These are phyloP conservation scores for Piprites chloris DNA, from an alignment of 2,113 vertebrate genomes.

Conservation along the genomic window DNA sequence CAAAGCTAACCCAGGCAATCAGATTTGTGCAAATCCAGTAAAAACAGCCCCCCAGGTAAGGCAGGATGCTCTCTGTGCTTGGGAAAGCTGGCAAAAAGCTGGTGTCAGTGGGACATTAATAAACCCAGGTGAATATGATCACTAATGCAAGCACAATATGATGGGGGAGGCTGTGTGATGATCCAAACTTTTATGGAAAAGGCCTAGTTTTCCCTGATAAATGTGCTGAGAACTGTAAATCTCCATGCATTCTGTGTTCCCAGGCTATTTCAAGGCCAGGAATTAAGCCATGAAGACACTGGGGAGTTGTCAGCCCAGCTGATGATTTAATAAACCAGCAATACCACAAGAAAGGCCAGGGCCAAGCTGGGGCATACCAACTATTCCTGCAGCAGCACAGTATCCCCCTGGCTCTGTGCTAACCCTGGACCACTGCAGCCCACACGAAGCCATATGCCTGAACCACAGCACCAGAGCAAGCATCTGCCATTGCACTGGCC, in stretches of 20 bases:
- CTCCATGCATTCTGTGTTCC: background rate
- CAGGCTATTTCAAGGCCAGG: background rate
- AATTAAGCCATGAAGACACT: background rate
- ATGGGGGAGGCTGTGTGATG: background rate
- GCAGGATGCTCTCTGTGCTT: background rate
- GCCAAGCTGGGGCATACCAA: background rate
- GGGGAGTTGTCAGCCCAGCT: background rate
- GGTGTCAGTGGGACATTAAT: background rate
- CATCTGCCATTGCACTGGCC: background rate
- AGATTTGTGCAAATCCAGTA: background rate
- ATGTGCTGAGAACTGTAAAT: background rate
- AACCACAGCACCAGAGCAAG: background rate
- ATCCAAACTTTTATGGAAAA: background rate
- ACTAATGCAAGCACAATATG: accelerated
- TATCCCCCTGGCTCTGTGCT: background rate
- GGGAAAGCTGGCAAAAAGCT: background rate
- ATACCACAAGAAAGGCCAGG: background rate
- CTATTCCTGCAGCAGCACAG: background rate
- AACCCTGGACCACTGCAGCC: accelerated
- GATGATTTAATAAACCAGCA: background rate
- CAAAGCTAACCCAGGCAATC: background rate
- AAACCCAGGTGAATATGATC: background rate
- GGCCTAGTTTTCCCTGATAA: background rate
- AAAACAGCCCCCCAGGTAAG: background rate
- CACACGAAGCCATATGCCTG: background rate